Percentiles rank a stretch among this genome's conserved stretches.
phyloP scores from a whole-genome alignment of 64 coral and sea anemone genomes.

The Montipora sp. region DNA sequence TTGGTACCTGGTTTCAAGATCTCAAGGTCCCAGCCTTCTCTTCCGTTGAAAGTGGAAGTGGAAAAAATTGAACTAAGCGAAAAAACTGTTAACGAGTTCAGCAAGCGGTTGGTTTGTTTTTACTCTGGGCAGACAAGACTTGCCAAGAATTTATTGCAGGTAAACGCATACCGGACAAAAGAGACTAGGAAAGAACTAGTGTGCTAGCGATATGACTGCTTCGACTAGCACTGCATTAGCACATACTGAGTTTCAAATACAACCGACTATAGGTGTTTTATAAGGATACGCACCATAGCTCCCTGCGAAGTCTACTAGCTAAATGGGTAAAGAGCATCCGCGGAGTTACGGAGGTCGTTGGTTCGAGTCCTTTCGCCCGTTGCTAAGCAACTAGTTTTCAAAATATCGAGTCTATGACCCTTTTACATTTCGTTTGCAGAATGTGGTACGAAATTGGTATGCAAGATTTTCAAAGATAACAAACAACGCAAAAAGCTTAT shows the following conservation, averaged over 20 bases:
- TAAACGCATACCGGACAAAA: background rate
- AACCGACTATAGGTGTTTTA: no score
- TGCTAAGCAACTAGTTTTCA: no score
- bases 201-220: no score
- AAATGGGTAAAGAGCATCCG: no score
- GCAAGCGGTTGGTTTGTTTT: conserved; percentile 71
- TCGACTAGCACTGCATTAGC: no score
- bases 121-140: conserved; percentile 92
- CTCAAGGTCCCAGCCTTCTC: conserved; percentile 65
- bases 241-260: no score
- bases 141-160: conserved; percentile 97
- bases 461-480: conserved; percentile 78
- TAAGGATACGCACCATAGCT: no score
- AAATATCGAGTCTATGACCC: no score
- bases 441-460: conserved; percentile 97
- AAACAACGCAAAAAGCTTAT: conserved; percentile 65
- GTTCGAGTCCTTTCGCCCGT: no score
- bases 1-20: conserved; percentile 89
- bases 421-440: conserved; percentile 26
- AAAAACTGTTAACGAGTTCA: conserved; percentile 69
- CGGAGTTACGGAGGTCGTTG: no score
- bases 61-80: conserved; percentile 68
- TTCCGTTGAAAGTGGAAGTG: conserved; percentile 80
- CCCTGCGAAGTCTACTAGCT: no score
- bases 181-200: no score